Percentiles rank a stretch among this genome's conserved stretches.
These are phyloP conservation scores for Crocidura indochinensis DNA, from an alignment of 2,797 vertebrate species.

Conservation along the genomic window DNA sequence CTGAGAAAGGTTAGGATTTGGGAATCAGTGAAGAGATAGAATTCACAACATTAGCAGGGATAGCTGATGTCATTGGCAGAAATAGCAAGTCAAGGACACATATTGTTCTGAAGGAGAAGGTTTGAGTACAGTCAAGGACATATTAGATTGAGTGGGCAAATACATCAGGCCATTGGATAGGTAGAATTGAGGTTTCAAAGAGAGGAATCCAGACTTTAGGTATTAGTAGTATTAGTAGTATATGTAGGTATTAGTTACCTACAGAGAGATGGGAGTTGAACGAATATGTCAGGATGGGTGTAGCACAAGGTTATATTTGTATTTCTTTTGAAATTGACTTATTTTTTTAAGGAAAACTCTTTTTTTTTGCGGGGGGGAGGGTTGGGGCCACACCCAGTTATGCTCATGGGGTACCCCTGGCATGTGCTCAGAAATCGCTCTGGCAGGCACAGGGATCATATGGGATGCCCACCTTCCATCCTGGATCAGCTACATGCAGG, in stretches of 20 bases:
- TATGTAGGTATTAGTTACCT: neutral
- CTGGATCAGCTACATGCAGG: no score
- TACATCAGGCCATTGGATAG: neutral
- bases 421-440: no score
- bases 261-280: conserved; percentile 14
- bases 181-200: neutral
- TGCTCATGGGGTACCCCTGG: no score
- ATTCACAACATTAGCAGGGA: neutral
- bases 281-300: neutral
- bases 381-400: no score
- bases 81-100: neutral
- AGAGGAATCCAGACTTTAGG: neutral
- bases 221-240: no score
- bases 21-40: conserved; percentile 28
- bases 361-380: no score
- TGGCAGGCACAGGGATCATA: no score
- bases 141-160: conserved; percentile 4
- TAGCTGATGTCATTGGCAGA: neutral
- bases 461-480: no score
- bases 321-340: conserved; percentile 33
- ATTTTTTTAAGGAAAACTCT: conserved; percentile 26
- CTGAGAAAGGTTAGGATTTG: neutral
- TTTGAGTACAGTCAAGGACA: neutral
- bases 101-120: neutral
- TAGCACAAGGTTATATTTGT: conserved; percentile 19